phyloP scores from a whole-genome alignment of 2,797 vertebrate genomes.

The Danionella dracula region DNA sequence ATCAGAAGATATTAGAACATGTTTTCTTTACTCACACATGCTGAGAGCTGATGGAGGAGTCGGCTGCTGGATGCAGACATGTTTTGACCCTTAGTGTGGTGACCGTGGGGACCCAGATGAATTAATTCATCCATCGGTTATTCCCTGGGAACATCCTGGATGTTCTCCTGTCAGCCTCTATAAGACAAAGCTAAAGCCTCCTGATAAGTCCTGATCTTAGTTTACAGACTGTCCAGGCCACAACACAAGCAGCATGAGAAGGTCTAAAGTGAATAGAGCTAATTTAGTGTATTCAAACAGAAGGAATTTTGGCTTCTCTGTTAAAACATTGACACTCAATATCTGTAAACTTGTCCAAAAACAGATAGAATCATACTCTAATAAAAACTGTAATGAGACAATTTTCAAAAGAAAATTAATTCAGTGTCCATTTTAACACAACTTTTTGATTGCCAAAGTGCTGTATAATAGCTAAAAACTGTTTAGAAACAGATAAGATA shows the following conservation, averaged over 20 bases:
- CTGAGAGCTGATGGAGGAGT: background rate
- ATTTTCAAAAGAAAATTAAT: no score
- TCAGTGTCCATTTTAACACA: no score
- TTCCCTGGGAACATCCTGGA: background rate
- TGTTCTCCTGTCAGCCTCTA: background rate
- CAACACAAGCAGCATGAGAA: background rate
- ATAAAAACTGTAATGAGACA: no score
- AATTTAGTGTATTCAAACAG: no score
- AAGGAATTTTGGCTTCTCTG: no score
- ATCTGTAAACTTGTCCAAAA: no score
- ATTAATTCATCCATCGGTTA: background rate
- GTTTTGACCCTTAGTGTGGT: background rate
- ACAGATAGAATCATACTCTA: no score
- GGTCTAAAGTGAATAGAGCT: background rate
- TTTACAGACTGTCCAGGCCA: background rate
- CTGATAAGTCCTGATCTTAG: background rate
- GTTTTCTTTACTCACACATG: constrained; percentile 13
- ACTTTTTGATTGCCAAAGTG: no score
- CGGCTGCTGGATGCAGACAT: constrained; percentile 1
- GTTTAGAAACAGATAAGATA: no score
- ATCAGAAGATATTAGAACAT: background rate
- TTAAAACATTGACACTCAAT: no score
- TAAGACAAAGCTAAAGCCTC: background rate
- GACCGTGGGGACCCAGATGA: background rate
- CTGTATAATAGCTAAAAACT: no score